phyloP scores from a whole-genome alignment of 2,113 vertebrate species.

The Sminthopsis crassicaudata region DNA sequence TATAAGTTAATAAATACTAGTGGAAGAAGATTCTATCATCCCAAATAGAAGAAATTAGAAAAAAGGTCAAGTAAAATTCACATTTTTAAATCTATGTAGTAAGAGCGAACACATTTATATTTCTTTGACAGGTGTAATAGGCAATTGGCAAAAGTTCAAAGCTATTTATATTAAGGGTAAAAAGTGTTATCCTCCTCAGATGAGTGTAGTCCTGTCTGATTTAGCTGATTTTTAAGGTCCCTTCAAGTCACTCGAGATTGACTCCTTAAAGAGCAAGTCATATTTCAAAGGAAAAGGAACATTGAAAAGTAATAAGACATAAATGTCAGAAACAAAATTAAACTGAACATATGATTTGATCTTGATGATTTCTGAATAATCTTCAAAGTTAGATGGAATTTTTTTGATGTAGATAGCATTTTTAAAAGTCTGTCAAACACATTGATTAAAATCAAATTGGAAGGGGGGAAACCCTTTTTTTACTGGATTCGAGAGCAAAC shows the following conservation, averaged over 20 bases:
- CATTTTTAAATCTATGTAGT: not conserved
- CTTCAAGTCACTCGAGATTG: not conserved
- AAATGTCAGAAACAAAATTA: slow-evolving; percentile 27
- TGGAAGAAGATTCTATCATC: not conserved
- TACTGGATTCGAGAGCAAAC: not conserved
- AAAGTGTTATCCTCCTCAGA: not conserved
- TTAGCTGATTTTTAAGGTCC: not conserved
- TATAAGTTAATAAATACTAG: not conserved
- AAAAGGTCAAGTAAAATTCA: not conserved
- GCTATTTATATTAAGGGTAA: not conserved
- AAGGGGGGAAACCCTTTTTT: slow-evolving; percentile 3
- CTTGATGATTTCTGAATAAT: slow-evolving; percentile 27
- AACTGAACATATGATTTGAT: slow-evolving; percentile 12
- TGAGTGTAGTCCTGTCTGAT: not conserved
- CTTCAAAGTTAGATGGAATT: slow-evolving; percentile 25
- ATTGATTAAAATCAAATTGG: slow-evolving; percentile 43
- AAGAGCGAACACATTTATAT: too few relatives aligned
- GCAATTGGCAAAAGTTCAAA: not conserved
- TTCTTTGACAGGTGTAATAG: accelerated
- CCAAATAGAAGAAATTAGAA: not conserved
- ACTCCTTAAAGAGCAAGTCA: slow-evolving; percentile 6
- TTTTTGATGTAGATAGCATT: slow-evolving; percentile 43
- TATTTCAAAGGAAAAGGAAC: slow-evolving; percentile 14
- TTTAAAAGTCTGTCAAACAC: slow-evolving; percentile 34
- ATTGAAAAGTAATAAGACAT: slow-evolving; percentile 21